A percentile compares a stretch with the other conserved stretches of the same genome.
Evolutionary conservation across 2,113 vertebrate species (phyloP).

Genomic region (Macquaria australasica): DNA sequence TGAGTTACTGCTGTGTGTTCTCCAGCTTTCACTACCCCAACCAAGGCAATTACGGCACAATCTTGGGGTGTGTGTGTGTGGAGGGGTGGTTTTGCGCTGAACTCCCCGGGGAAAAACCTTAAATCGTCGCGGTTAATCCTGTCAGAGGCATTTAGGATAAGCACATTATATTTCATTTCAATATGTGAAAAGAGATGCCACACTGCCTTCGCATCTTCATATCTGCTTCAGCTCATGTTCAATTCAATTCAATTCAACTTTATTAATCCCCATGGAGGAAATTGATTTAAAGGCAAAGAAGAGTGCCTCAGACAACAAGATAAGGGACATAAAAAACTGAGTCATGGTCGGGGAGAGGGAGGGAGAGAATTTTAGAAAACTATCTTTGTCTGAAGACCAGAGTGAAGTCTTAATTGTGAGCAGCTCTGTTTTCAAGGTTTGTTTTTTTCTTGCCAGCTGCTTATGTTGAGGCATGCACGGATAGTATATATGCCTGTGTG

Average conservation of each 20-base stretch:
- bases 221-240: slow-evolving; percentile 64
- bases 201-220: slow-evolving; percentile 66
- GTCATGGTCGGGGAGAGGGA: slow-evolving; percentile 16
- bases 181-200: slow-evolving; percentile 74
- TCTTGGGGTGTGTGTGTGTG: slow-evolving; percentile 1
- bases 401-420: slow-evolving; percentile 38
- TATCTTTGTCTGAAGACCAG: slow-evolving; percentile 30
- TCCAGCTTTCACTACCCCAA: slow-evolving; percentile 46
- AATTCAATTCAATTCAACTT: slow-evolving; percentile 67
- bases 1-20: slow-evolving; percentile 61
- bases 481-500: neutral
- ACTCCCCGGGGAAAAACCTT: slow-evolving; percentile 51
- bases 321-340: slow-evolving; percentile 56
- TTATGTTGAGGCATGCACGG: accelerated
- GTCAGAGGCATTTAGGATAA: slow-evolving; percentile 79
- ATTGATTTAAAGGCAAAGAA: slow-evolving; percentile 73
- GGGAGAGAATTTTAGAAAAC: slow-evolving; percentile 24
- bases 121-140: slow-evolving; percentile 80
- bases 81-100: slow-evolving; percentile 13
- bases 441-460: neutral
- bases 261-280: slow-evolving; percentile 71
- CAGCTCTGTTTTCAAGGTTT: neutral
- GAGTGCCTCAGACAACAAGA: slow-evolving; percentile 71
- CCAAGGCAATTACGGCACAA: slow-evolving; percentile 63
- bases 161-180: slow-evolving; percentile 79